These are phyloP conservation scores for Lophochroa leadbeateri DNA, from an alignment of 2,113 vertebrate species.

Conservation along the genomic window DNA sequence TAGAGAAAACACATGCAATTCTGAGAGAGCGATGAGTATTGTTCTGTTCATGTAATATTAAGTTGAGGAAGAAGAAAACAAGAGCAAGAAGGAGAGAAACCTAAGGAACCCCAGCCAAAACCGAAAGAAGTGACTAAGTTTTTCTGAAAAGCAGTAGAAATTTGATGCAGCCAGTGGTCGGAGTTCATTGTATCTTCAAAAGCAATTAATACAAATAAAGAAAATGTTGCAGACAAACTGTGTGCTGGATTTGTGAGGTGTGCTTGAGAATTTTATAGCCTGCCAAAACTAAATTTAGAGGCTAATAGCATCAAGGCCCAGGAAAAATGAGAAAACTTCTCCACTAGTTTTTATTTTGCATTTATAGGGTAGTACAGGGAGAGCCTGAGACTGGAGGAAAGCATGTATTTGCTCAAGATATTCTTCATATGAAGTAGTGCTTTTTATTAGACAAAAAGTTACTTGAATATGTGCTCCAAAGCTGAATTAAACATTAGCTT, in stretches of 20 bases:
- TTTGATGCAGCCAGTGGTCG: neutral
- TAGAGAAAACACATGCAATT: neutral
- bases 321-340: neutral
- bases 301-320: neutral
- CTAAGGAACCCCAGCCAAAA: neutral
- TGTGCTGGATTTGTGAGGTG: neutral
- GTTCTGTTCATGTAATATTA: neutral
- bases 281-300: neutral
- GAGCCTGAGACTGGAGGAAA: neutral
- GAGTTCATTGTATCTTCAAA: neutral
- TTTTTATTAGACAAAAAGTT: neutral
- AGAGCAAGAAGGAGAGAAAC: neutral
- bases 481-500: neutral
- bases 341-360: neutral
- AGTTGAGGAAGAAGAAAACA: neutral
- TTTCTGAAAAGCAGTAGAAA: neutral
- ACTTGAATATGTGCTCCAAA: neutral
- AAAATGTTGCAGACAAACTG: neutral
- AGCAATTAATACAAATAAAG: neutral
- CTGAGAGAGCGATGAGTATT: accelerated
- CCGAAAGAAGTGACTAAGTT: neutral
- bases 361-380: neutral
- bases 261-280: neutral
- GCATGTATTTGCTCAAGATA: neutral
- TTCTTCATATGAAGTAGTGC: neutral